Evolutionary conservation across 2,797 vertebrate species (phyloP).

Genomic region (Lagorchestes hirsutus): DNA sequence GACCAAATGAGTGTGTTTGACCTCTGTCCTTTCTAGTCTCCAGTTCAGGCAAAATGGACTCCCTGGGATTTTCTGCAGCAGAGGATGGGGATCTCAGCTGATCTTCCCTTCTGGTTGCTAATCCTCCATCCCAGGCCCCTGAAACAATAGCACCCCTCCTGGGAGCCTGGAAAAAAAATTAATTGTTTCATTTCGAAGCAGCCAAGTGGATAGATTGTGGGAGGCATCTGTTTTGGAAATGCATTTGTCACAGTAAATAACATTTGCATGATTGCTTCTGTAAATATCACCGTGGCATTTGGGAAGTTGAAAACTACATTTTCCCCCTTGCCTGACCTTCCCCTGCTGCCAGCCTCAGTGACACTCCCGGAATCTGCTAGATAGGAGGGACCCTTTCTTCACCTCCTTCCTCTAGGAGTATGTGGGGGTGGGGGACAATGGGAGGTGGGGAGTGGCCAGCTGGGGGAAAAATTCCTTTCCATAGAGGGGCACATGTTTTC

Average conservation of each 20-base stretch:
- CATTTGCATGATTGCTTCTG: conserved; percentile 73
- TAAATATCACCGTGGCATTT: conserved; percentile 82
- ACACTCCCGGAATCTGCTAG: neutral
- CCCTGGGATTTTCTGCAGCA: neutral
- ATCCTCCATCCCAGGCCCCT: neutral
- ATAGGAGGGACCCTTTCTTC: neutral
- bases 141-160: conserved; percentile 17
- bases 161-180: conserved; percentile 62
- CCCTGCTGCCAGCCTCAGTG: conserved; percentile 19
- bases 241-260: conserved; percentile 81
- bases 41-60: neutral
- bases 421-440: neutral
- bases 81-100: neutral
- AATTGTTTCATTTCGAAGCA: conserved; percentile 73
- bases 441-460: neutral
- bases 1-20: conserved; percentile 2
- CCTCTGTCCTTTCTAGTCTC: neutral
- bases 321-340: conserved; percentile 50
- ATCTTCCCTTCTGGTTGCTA: neutral
- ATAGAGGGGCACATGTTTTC: neutral
- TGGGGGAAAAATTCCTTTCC: neutral
- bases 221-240: conserved; percentile 81
- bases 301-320: conserved; percentile 63
- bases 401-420: neutral
- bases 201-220: conserved; percentile 70